Conservation (phyloP, 2,888 invertebrate species). For the Lycia hirtaria region DNA sequence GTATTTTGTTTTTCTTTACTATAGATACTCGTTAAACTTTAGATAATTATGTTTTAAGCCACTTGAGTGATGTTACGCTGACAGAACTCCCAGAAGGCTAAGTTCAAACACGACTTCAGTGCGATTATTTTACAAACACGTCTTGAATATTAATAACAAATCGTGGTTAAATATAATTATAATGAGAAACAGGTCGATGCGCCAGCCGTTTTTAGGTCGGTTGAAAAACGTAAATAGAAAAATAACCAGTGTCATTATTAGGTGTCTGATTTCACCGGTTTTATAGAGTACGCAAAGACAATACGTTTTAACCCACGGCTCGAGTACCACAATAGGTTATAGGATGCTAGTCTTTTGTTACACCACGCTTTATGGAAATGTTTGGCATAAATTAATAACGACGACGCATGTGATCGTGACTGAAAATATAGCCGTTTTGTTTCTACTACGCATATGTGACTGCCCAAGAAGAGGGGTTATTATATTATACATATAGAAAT, state of each 20-base stretch:
- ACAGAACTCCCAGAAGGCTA: slow-evolving; percentile 6
- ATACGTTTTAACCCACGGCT: slow-evolving; percentile 8
- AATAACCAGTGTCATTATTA: background rate
- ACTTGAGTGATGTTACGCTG: slow-evolving; percentile 8
- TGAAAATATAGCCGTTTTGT: background rate
- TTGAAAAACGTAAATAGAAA: background rate
- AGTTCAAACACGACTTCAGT: slow-evolving; percentile 4
- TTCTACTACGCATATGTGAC: too few relatives aligned
- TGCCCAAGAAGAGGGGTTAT: too few relatives aligned
- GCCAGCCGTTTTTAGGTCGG: background rate
- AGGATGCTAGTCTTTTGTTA: slow-evolving; percentile 27
- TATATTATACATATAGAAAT: too few relatives aligned
- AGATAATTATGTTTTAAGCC: too few relatives aligned
- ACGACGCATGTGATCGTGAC: background rate
- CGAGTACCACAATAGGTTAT: slow-evolving; percentile 44
- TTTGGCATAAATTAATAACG: background rate
- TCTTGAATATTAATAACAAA: slow-evolving; percentile 1
- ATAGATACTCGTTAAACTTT: too few relatives aligned
- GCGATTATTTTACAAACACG: slow-evolving; percentile 1
- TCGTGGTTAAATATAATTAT: slow-evolving; percentile 7
- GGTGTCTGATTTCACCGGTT: slow-evolving; percentile 18
- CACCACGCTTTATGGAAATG: slow-evolving; percentile 16
- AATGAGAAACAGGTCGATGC: background rate
- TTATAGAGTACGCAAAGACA: slow-evolving; percentile 14
- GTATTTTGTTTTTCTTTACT: too few relatives aligned